Conservation (phyloP, 2,797 vertebrate species). For the Poecilia velifera region DNA sequence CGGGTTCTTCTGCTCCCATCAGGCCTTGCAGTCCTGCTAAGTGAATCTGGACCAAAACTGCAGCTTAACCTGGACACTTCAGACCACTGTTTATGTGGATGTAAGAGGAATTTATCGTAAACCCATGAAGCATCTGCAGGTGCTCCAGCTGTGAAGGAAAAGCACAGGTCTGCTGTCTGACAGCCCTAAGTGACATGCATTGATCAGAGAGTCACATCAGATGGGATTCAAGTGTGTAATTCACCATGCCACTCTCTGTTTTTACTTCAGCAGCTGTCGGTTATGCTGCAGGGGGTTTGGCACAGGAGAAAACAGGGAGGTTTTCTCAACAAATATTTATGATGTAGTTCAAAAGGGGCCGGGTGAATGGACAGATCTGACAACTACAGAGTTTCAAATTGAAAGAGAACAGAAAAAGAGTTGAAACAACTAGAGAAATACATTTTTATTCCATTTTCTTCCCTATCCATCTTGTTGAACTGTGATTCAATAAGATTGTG, state of each 20-base stretch:
- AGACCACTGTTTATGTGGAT: constrained; percentile 48
- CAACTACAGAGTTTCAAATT: background rate
- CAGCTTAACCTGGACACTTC: constrained; percentile 25
- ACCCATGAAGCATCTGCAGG: constrained; percentile 32
- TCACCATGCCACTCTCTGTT: constrained; percentile 36
- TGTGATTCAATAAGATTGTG: background rate
- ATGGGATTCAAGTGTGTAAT: constrained; percentile 51
- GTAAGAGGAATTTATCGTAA: constrained; percentile 57
- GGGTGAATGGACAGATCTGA: background rate
- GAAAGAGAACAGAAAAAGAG: background rate
- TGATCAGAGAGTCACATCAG: constrained; percentile 59
- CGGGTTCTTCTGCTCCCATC: constrained; percentile 18
- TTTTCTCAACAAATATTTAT: constrained; percentile 21
- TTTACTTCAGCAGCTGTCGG: constrained; percentile 44
- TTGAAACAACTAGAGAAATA: background rate
- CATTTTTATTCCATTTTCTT: background rate
- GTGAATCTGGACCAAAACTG: constrained; percentile 20
- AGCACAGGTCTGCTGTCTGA: constrained; percentile 39
- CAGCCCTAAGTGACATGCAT: constrained; percentile 49
- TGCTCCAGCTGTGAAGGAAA: constrained; percentile 38
- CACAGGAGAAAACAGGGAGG: constrained; percentile 35
- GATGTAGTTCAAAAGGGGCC: background rate
- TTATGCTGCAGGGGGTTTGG: constrained; percentile 28
- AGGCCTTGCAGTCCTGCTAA: constrained; percentile 16
- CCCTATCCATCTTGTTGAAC: background rate